These are phyloP conservation scores for Prosapia bicincta DNA, from an alignment of 2,888 invertebrate genomes.

Conservation along the genomic window DNA sequence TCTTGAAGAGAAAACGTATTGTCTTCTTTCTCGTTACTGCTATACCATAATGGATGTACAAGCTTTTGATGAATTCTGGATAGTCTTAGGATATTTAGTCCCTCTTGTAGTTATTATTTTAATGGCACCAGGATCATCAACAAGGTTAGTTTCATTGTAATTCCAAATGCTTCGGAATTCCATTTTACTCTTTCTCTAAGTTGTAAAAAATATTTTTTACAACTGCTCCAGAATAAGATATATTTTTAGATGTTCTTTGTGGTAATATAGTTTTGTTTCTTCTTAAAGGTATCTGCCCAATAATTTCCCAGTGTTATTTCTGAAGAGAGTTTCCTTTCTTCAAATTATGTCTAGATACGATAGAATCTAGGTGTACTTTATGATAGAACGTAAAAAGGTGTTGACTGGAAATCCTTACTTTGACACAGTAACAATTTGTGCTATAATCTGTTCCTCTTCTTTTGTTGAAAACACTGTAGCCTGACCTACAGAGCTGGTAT, in stretches of 20 bases:
- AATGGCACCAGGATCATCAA: slow-evolving; percentile 42
- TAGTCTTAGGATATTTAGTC: slow-evolving; percentile 42
- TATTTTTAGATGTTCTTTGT: no score
- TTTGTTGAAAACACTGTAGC: neutral
- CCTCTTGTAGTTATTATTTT: slow-evolving; percentile 38
- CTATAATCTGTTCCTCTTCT: neutral
- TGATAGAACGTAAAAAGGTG: slow-evolving; percentile 1
- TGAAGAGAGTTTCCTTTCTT: slow-evolving; percentile 2
- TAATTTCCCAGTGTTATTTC: slow-evolving; percentile 10
- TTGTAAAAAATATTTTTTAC: neutral
- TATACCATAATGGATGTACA: slow-evolving; percentile 43
- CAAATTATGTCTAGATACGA: slow-evolving; percentile 2
- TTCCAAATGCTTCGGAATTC: slow-evolving; percentile 39
- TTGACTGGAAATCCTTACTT: neutral
- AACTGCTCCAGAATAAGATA: no score
- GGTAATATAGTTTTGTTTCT: no score
- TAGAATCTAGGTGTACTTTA: no score
- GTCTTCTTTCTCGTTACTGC: no score
- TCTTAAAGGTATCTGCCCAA: neutral
- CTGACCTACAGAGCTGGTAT: neutral
- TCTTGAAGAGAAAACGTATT: no score
- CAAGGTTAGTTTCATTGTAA: slow-evolving; percentile 43
- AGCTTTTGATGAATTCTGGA: slow-evolving; percentile 41
- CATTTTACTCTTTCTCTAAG: slow-evolving; percentile 14
- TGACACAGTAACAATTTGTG: neutral